phyloP scores from a whole-genome alignment of 2,113 vertebrate genomes.

The Ciconia stormi region DNA sequence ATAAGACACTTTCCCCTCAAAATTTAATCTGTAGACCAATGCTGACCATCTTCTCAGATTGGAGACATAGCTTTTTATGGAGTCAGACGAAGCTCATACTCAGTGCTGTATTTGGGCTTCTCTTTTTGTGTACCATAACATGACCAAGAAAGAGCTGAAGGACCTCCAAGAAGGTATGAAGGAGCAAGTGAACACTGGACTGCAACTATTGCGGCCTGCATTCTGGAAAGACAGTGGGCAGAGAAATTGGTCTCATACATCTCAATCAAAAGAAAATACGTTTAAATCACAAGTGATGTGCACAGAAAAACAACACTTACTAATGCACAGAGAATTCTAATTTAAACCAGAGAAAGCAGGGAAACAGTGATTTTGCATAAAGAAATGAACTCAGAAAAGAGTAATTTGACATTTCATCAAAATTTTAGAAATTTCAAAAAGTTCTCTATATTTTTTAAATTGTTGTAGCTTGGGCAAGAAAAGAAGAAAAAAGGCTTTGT shows the following conservation, averaged over 20 bases:
- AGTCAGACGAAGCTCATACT: not conserved
- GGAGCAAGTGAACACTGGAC: not conserved
- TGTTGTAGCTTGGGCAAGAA: not conserved
- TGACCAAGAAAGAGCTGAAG: not conserved
- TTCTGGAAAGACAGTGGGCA: not conserved
- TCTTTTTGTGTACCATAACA: not conserved
- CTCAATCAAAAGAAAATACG: not conserved
- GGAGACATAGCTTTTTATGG: not conserved
- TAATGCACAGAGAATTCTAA: not conserved
- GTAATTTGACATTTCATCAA: not conserved
- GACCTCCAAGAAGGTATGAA: not conserved
- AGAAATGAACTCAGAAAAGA: not conserved
- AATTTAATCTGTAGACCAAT: not conserved
- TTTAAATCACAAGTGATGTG: not conserved
- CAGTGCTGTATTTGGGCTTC: not conserved
- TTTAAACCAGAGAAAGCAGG: not conserved
- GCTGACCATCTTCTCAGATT: not conserved
- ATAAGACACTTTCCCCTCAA: not conserved
- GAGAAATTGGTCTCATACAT: not conserved
- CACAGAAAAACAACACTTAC: not conserved
- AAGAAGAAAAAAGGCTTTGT: not conserved
- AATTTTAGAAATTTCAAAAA: not conserved
- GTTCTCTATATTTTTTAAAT: not conserved
- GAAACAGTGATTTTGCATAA: not conserved
- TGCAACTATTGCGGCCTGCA: not conserved